These are phyloP conservation scores for Porphyrio hochstetteri DNA, from an alignment of 2,113 vertebrate genomes.

Conservation along the genomic window DNA sequence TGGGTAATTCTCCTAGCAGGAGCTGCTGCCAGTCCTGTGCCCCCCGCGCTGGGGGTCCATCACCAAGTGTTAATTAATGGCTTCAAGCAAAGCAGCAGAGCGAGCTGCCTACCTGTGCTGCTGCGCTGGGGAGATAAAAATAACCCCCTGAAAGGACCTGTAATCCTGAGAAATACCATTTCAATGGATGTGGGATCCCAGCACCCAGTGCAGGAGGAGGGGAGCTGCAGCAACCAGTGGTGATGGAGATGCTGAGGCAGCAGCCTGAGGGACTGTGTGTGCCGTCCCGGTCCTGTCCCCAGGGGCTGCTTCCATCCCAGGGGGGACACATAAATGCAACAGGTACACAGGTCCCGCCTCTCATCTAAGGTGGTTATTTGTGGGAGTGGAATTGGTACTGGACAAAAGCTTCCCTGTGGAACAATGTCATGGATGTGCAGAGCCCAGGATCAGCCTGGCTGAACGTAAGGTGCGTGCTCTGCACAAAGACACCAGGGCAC, in stretches of 20 bases:
- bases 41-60: background rate
- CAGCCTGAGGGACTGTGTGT: background rate
- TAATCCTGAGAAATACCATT: background rate
- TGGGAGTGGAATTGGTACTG: too few relatives aligned
- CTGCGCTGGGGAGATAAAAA: background rate
- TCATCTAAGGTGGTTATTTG: too few relatives aligned
- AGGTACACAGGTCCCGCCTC: too few relatives aligned
- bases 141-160: background rate
- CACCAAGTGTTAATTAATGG: background rate
- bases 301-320: background rate
- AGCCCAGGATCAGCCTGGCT: background rate
- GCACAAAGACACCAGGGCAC: background rate
- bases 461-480: accelerated
- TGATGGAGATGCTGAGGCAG: background rate
- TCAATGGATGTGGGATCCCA: background rate
- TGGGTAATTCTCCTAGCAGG: background rate
- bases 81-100: background rate
- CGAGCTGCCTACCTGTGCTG: background rate
- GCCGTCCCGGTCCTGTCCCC: background rate
- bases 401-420: too few relatives aligned
- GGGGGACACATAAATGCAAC: too few relatives aligned
- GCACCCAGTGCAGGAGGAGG: background rate
- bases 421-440: too few relatives aligned
- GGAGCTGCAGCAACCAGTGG: background rate
- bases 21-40: background rate